phyloP scores from a whole-genome alignment of 2,888 invertebrate genomes.

The Drosophila ezoana region DNA sequence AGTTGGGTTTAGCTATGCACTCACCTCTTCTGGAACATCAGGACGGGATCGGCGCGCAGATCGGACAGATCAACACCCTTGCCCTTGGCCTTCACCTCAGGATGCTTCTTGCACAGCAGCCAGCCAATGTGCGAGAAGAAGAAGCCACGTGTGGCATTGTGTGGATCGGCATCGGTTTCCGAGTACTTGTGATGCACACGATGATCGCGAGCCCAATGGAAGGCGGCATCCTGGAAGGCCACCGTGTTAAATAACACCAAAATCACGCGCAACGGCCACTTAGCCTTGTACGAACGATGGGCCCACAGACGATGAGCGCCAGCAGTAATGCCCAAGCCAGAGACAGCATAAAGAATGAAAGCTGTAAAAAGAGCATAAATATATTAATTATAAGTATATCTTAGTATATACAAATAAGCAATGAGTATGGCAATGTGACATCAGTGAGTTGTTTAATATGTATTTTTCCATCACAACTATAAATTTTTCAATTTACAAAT shows the following conservation, averaged over 20 bases:
- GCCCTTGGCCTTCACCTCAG: conserved; percentile 94
- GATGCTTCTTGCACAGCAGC: conserved; percentile 96
- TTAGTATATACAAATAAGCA: too few species aligned
- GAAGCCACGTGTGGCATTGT: conserved; percentile 96
- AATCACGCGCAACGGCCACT: conserved; percentile 92
- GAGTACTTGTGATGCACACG: conserved; percentile 96
- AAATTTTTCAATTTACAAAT: background rate
- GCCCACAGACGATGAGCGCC: conserved; percentile 99
- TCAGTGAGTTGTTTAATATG: background rate
- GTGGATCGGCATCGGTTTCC: conserved; percentile 97
- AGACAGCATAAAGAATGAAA: conserved; percentile 89
- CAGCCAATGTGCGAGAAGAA: conserved; percentile 99
- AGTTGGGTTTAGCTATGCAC: conserved; percentile 67
- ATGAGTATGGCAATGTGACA: too few species aligned
- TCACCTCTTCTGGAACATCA: conserved; percentile 95
- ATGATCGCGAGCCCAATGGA: conserved; percentile 93
- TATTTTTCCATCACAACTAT: background rate
- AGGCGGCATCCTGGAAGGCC: conserved; percentile 94
- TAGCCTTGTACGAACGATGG: conserved; percentile 98
- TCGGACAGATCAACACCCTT: conserved; percentile 94
- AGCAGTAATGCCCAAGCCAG: conserved; percentile 97
- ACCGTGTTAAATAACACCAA: conserved; percentile 93
- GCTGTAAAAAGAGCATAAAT: conserved; percentile 86
- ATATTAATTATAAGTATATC: background rate
- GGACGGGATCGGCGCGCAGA: conserved; percentile 91